These are phyloP conservation scores for Brienomyrus brachyistius DNA, from an alignment of 2,113 vertebrate species.

Conservation along the genomic window DNA sequence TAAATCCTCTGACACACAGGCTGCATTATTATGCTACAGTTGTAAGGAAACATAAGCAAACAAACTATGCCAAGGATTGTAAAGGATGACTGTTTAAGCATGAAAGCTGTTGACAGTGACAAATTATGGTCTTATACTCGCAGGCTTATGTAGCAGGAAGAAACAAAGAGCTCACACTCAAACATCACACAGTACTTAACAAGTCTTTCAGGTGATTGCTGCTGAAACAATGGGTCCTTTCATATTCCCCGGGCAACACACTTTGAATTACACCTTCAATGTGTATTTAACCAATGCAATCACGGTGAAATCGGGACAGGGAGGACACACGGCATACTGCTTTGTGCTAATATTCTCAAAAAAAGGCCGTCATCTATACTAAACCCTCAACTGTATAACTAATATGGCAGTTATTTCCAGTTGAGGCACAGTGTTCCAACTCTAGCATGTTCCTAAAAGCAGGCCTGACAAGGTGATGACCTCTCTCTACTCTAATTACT, in stretches of 20 bases:
- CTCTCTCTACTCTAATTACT: not conserved
- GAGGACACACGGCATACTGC: not conserved
- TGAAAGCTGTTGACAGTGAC: constrained; percentile 48
- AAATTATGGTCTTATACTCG: constrained; percentile 24
- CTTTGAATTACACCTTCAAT: not conserved
- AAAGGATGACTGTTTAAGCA: constrained; percentile 41
- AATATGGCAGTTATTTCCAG: not conserved
- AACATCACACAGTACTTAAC: constrained; percentile 22
- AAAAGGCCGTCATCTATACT: not conserved
- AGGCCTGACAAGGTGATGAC: not conserved
- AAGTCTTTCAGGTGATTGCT: not conserved
- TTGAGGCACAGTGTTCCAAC: not conserved
- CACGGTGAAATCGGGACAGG: not conserved
- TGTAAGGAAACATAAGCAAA: constrained; percentile 31
- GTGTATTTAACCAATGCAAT: not conserved
- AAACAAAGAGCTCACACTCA: constrained; percentile 37
- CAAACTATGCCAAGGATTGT: constrained; percentile 39
- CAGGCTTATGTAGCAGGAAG: constrained; percentile 2
- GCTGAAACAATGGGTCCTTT: constrained; percentile 13
- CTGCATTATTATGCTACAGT: constrained; percentile 18
- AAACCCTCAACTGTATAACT: not conserved
- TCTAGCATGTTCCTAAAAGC: not conserved
- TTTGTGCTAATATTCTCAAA: not conserved
- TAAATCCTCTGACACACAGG: constrained; percentile 21
- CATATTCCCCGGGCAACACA: not conserved